Conservation (phyloP, 2,797 vertebrate genomes). For the Fratercula arctica region DNA sequence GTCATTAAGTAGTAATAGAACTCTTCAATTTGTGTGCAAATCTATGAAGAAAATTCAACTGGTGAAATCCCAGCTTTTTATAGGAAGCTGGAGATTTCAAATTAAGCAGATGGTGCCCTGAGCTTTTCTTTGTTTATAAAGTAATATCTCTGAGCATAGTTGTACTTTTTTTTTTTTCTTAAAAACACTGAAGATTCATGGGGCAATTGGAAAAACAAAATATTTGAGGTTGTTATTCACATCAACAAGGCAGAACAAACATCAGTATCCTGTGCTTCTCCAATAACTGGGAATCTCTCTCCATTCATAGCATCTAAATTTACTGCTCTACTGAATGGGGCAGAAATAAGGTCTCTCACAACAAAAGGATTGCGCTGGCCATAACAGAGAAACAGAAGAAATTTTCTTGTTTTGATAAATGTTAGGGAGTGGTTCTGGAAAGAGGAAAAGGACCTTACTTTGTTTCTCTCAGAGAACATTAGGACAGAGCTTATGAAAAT, state of each 20-base stretch:
- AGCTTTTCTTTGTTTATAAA: neutral
- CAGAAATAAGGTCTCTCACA: neutral
- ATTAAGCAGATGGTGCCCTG: neutral
- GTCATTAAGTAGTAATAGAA: neutral
- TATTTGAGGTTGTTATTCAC: neutral
- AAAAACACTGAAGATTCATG: neutral
- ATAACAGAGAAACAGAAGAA: neutral
- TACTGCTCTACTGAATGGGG: neutral
- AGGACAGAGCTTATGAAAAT: neutral
- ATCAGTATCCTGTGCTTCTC: neutral
- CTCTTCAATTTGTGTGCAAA: neutral
- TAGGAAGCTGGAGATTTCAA: neutral
- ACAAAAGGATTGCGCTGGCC: neutral
- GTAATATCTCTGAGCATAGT: neutral
- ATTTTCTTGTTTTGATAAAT: neutral
- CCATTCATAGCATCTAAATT: neutral
- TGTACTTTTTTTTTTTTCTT: neutral
- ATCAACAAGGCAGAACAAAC: neutral
- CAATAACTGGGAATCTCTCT: neutral
- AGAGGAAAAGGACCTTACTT: neutral
- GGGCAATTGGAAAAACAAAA: neutral
- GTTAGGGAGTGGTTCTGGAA: neutral
- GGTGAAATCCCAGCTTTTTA: neutral
- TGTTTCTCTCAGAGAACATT: neutral
- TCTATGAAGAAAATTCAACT: neutral